Base-by-base conservation (phyloP, 37 sponge, comb jelly and placozoan species). In the Ephydatia muelleri region DNA sequence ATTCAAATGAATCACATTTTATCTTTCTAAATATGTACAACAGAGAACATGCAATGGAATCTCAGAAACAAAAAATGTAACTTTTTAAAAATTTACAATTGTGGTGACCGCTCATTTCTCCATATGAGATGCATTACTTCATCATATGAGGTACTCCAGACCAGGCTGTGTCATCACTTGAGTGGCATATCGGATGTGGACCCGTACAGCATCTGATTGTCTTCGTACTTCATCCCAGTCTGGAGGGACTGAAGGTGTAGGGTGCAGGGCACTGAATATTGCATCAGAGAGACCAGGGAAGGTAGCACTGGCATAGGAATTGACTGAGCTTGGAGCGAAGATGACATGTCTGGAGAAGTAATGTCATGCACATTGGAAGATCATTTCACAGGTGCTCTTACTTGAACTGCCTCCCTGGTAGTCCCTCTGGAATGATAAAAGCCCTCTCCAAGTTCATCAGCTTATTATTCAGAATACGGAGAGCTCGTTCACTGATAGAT, bases 231-330 rank as follows among this genome's bases (percentile, higher is more conserved):
- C 36, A 16, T 89, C 73, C 95, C 95, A 95, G 75, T 87, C 80
- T 32, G 35, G 67, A 4, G n/a, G 26, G 12, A 72, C 67, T 14
- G 35, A 27, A 31, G 57, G 39, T 3, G 65, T 27, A 43, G 43
- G 43, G 67, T 81, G 66, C 8, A 68, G 65, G 11, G 86, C 91
- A 3, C 75, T 66, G 49, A 92, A 92, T 43, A 95, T 85, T 64
- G 95, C 81, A 76, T 94, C 97, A 26, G 73, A 65, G 40, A 97
- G 76, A 26, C 97, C 94, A 64, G 97, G 97, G 72, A 97, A 97
- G 25, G 78, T 69, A 70, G 94, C 84, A 30, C 92, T 80, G 25
- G 86, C 90, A 87, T 97, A 97, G 13, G 57, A 32, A 78, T 97
- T 92, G 77, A 77, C 72, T n/a, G 89, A 86, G 49, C 94, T 94